Percentiles rank a stretch among this genome's conserved stretches.
phyloP scores from a whole-genome alignment of 2,888 invertebrate genomes.

The Apamea sordens region DNA sequence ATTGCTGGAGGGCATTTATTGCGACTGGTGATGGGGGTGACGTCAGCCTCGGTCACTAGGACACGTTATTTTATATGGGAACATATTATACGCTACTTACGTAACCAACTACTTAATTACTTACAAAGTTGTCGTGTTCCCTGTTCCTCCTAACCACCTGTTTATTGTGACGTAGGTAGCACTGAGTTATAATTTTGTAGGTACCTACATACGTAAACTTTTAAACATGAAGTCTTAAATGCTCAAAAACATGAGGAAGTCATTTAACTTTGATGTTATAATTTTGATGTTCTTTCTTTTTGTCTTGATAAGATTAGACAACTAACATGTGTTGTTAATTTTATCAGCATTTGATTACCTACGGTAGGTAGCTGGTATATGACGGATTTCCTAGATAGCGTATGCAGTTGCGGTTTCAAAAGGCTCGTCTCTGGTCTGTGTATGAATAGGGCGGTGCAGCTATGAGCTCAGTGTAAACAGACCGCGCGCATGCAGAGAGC shows the following conservation, averaged over 20 bases:
- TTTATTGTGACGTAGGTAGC: neutral
- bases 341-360: constrained; percentile 56
- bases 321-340: constrained; percentile 27
- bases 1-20: constrained; percentile 52
- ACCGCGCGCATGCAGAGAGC: constrained; percentile 46
- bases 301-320: constrained; percentile 65
- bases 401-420: constrained; percentile 39
- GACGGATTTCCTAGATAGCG: constrained; percentile 16
- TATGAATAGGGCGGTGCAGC: constrained; percentile 25
- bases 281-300: constrained; percentile 50
- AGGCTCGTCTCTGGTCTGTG: constrained; percentile 4
- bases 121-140: neutral
- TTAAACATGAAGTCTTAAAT: neutral
- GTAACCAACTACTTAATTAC: constrained; percentile 14
- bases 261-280: constrained; percentile 10
- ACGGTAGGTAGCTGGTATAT: neutral
- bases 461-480: constrained; percentile 51
- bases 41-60: constrained; percentile 64
- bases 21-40: constrained; percentile 56
- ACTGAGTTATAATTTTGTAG: neutral
- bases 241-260: constrained; percentile 24
- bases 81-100: constrained; percentile 11
- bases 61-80: constrained; percentile 42
- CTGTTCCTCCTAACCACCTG: neutral
- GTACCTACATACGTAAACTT: neutral